phyloP scores from a whole-genome alignment of 2,797 vertebrate species.

The Mionectes olivaceus region DNA sequence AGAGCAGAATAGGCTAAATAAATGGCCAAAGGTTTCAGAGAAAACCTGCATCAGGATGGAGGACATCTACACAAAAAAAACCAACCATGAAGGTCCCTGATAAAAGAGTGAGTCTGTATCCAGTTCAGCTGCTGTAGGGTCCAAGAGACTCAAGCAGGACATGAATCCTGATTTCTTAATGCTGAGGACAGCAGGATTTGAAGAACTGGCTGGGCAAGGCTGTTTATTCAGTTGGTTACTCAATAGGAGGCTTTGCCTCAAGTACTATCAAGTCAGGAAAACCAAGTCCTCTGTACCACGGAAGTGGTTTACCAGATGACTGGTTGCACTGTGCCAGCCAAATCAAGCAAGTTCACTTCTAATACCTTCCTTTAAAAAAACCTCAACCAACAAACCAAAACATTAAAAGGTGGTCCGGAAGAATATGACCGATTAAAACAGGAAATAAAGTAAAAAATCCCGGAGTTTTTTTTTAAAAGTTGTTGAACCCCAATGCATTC shows the following conservation, averaged over 20 bases:
- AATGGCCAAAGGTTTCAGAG: neutral
- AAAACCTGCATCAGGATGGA: neutral
- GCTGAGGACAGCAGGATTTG: neutral
- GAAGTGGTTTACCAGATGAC: constrained; percentile 14
- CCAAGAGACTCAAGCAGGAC: neutral
- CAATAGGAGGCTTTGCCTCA: constrained; percentile 6
- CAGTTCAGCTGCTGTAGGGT: neutral
- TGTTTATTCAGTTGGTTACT: neutral
- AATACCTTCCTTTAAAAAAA: neutral
- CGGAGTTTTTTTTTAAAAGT: neutral
- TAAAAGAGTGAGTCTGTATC: neutral
- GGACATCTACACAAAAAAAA: neutral
- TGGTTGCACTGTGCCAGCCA: neutral
- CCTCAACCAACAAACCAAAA: neutral
- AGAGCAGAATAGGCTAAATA: neutral
- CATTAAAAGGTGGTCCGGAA: neutral
- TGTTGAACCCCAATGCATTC: neutral
- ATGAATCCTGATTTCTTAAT: neutral
- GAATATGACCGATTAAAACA: neutral
- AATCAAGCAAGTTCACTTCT: neutral
- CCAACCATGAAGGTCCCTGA: neutral
- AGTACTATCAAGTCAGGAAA: neutral
- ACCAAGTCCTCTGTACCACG: neutral
- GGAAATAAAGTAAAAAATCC: neutral
- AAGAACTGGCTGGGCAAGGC: neutral